Percentiles rank a stretch among this genome's conserved stretches.
These are phyloP conservation scores for Argopecten irradians DNA, from an alignment of 1,140 invertebrate genomes.

Conservation along the genomic window DNA sequence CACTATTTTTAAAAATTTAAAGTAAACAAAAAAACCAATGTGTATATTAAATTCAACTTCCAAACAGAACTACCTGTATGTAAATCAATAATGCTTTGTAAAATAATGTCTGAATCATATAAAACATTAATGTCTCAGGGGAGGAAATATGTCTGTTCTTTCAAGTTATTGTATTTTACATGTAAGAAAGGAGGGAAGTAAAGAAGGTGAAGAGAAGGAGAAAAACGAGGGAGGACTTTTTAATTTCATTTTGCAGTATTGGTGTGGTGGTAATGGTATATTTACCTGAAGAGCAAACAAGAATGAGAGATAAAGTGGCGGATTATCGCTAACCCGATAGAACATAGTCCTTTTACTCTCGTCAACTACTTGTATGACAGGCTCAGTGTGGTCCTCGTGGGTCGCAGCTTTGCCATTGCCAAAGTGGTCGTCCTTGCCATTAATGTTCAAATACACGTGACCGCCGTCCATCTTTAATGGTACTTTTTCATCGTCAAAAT, in stretches of 20 bases:
- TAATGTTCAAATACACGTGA: neutral
- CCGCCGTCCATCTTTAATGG: neutral
- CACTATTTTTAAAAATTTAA: too few species aligned
- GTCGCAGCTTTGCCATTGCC: neutral
- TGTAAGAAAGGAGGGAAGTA: too few species aligned
- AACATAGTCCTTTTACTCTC: slow-evolving; percentile 26
- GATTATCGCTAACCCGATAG: slow-evolving; percentile 38
- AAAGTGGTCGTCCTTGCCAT: neutral
- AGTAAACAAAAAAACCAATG: too few species aligned
- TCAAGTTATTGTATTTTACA: neutral
- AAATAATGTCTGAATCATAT: neutral
- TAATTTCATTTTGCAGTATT: too few species aligned
- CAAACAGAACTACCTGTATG: too few species aligned
- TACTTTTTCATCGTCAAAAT: neutral
- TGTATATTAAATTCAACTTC: too few species aligned
- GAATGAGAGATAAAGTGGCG: slow-evolving; percentile 33
- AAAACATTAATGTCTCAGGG: neutral
- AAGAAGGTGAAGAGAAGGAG: too few species aligned
- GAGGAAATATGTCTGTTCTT: neutral
- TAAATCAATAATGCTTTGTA: too few species aligned
- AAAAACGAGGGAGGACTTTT: too few species aligned
- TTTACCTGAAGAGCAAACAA: slow-evolving; percentile 48
- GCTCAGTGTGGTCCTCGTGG: neutral
- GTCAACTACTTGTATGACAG: neutral
- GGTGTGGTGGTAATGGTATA: neutral